phyloP scores from a whole-genome alignment of 2,113 vertebrate species.

The Phaethornis superciliosus region DNA sequence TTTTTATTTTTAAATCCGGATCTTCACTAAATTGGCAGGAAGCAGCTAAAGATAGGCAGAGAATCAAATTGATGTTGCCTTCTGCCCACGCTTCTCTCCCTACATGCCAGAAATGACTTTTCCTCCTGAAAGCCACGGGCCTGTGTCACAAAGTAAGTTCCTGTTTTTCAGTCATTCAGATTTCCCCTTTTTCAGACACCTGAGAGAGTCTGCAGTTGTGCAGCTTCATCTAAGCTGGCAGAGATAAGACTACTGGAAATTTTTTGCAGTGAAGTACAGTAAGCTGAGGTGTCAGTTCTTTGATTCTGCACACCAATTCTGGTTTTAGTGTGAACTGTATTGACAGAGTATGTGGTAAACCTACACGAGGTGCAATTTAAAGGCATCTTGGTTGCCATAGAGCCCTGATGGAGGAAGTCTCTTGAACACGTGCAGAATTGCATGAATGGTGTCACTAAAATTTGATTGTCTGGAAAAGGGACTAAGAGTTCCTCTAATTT shows the following conservation, averaged over 20 bases:
- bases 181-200: not conserved
- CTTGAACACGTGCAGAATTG: too few species aligned
- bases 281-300: not conserved
- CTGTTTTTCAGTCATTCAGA: not conserved
- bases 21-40: not conserved
- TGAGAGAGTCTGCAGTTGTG: not conserved
- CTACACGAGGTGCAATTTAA: not conserved
- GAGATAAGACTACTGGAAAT: not conserved
- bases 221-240: not conserved
- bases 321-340: not conserved
- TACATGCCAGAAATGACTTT: not conserved
- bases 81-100: not conserved
- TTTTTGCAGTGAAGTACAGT: not conserved
- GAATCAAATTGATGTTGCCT: not conserved
- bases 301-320: not conserved
- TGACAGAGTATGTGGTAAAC: not conserved
- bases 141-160: not conserved
- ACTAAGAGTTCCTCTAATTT: not conserved
- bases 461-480: not conserved
- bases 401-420: not conserved
- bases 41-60: not conserved
- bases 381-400: not conserved
- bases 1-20: not conserved
- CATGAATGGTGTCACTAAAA: not conserved
- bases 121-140: not conserved